A percentile compares a stretch with the other conserved stretches of the same genome.
These are phyloP conservation scores for Scleropages formosus DNA, from an alignment of 2,797 vertebrate species.

Conservation along the genomic window DNA sequence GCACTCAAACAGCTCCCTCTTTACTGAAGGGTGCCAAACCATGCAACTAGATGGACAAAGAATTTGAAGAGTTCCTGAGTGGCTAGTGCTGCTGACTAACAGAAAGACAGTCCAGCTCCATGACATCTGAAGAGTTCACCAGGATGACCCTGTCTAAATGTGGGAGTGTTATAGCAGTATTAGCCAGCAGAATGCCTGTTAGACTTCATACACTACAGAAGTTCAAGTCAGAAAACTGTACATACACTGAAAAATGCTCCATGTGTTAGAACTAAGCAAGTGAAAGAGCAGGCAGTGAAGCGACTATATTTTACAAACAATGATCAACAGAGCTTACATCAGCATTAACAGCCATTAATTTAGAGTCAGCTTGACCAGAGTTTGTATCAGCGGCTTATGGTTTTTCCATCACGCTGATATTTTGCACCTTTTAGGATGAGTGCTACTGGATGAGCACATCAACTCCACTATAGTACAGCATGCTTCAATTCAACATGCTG, in stretches of 20 bases:
- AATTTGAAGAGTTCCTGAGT: conserved; percentile 67
- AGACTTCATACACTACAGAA: conserved; percentile 4
- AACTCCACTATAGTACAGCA: background rate
- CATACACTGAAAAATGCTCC: background rate
- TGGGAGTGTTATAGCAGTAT: background rate
- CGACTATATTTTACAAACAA: background rate
- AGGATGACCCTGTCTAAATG: background rate
- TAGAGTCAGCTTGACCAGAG: background rate
- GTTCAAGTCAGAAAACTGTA: background rate
- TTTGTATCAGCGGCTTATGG: background rate
- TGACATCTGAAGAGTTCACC: background rate
- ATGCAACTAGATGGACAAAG: conserved; percentile 42
- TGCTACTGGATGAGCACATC: background rate
- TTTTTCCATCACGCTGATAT: background rate
- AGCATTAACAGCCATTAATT: background rate
- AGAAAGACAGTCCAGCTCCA: background rate
- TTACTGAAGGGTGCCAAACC: conserved; percentile 27
- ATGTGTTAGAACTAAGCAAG: background rate
- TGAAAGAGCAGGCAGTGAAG: background rate
- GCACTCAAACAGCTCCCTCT: conserved; percentile 41
- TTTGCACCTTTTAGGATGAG: background rate
- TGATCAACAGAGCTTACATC: background rate
- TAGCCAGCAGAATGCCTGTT: no score
- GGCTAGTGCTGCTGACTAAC: conserved; percentile 41
- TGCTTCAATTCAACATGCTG: background rate